Evolutionary conservation across 2,113 vertebrate species (phyloP).

Genomic region (Anoura caudifer): DNA sequence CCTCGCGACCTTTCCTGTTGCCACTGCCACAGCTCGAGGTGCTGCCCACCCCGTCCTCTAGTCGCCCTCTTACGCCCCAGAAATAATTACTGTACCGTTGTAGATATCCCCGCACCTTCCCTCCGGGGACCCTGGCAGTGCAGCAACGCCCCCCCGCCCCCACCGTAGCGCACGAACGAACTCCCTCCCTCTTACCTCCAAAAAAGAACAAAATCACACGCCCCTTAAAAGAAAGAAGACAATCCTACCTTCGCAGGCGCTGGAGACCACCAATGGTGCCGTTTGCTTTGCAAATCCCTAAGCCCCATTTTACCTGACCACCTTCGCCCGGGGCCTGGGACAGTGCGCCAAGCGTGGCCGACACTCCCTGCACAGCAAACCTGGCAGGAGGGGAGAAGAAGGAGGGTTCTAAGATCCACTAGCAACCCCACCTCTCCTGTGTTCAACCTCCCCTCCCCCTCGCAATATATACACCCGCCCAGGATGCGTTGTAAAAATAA

Average conservation of each 20-base stretch:
- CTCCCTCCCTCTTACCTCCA: conserved; percentile 8
- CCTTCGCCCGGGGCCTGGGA: conserved; percentile 60
- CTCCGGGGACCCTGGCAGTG: conserved; percentile 56
- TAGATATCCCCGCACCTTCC: conserved; percentile 54
- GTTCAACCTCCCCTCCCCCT: not conserved
- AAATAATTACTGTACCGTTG: conserved; percentile 37
- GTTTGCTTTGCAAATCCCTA: conserved; percentile 24
- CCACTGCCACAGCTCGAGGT: conserved; percentile 39
- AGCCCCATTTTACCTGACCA: conserved; percentile 17
- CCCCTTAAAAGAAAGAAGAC: not conserved
- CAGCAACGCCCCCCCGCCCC: conserved; percentile 42
- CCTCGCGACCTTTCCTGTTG: conserved; percentile 65
- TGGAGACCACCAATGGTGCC: conserved; percentile 26
- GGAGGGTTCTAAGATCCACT: conserved; percentile 40
- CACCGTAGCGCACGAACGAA: conserved; percentile 12
- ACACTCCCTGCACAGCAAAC: conserved; percentile 49
- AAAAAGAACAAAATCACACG: conserved; percentile 51
- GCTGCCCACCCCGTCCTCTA: conserved; percentile 43
- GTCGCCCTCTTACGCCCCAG: not conserved
- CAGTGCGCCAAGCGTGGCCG: conserved; percentile 60
- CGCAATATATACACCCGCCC: conserved; percentile 30
- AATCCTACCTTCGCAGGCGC: conserved; percentile 7
- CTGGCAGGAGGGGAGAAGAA: conserved; percentile 50
- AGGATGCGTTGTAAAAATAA: conserved; percentile 57
- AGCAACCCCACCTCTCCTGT: conserved; percentile 10